phyloP scores from a whole-genome alignment of 1,140 invertebrate species.

The Solenopsis fugax region DNA sequence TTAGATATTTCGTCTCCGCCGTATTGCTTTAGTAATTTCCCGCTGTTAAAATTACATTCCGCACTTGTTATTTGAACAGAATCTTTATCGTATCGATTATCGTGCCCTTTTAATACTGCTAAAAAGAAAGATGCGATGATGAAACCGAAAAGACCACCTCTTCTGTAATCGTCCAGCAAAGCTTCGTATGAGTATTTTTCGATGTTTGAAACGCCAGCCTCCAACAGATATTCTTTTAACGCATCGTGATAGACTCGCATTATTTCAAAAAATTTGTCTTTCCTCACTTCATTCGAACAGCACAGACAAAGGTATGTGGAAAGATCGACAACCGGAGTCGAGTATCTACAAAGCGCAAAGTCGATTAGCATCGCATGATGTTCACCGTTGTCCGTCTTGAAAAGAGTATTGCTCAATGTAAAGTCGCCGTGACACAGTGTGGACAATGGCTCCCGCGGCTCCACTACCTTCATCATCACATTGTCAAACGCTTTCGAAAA shows the following conservation, averaged over 20 bases:
- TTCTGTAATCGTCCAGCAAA: constrained; percentile 78
- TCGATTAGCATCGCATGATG: constrained; percentile 82
- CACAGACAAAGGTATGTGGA: constrained; percentile 83
- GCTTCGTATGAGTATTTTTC: constrained; percentile 76
- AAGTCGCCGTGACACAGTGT: constrained; percentile 85
- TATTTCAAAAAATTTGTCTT: constrained; percentile 73
- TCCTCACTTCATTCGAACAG: constrained; percentile 67
- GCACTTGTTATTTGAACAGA: background rate
- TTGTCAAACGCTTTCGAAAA: constrained; percentile 53
- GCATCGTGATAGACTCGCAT: constrained; percentile 79
- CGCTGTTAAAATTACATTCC: accelerated
- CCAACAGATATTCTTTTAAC: constrained; percentile 65
- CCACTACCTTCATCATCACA: constrained; percentile 34
- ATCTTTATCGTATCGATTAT: too few relatives aligned
- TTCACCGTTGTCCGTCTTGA: constrained; percentile 65
- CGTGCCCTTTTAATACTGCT: constrained; percentile 65
- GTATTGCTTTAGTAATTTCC: accelerated
- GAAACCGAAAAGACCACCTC: constrained; percentile 80
- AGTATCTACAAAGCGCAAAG: constrained; percentile 80
- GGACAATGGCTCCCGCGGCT: constrained; percentile 76
- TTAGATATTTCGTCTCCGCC: constrained; percentile 73
- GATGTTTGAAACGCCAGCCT: constrained; percentile 58
- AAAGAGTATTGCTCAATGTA: constrained; percentile 83
- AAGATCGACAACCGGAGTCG: constrained; percentile 83
- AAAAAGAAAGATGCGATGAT: constrained; percentile 78